Conservation (phyloP, 2,113 vertebrate species). For the Progne subis region DNA sequence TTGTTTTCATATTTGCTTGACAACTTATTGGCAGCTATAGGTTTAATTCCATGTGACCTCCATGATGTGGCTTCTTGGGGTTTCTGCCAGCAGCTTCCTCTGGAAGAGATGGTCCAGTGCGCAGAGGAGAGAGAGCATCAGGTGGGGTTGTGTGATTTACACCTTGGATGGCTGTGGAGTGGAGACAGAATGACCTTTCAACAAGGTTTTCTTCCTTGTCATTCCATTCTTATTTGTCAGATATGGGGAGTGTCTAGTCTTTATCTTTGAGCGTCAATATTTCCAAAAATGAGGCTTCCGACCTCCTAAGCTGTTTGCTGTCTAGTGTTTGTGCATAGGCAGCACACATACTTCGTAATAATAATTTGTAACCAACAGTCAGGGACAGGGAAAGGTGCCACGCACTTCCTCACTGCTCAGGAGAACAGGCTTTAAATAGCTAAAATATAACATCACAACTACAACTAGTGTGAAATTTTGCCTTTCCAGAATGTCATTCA, state of each 20-base stretch:
- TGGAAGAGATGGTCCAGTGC: background rate
- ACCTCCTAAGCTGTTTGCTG: background rate
- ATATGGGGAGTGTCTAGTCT: background rate
- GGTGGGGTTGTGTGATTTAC: background rate
- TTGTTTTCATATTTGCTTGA: background rate
- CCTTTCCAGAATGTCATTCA: background rate
- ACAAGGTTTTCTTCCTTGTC: background rate
- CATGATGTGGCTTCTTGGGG: no score
- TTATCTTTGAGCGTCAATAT: background rate
- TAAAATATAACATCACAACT: background rate
- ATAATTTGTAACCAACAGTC: background rate
- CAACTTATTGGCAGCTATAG: background rate
- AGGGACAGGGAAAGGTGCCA: background rate
- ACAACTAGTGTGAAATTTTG: background rate
- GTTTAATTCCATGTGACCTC: background rate
- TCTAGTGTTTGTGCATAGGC: background rate
- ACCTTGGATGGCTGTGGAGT: background rate
- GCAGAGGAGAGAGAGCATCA: background rate
- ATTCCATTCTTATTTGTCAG: background rate
- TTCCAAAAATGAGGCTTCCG: background rate
- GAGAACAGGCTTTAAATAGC: background rate
- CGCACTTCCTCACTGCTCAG: background rate
- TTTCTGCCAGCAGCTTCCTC: background rate
- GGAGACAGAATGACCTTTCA: background rate
- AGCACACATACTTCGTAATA: background rate